These are phyloP conservation scores for Drosophila emarginata DNA, from an alignment of 2,888 invertebrate genomes.

Conservation along the genomic window DNA sequence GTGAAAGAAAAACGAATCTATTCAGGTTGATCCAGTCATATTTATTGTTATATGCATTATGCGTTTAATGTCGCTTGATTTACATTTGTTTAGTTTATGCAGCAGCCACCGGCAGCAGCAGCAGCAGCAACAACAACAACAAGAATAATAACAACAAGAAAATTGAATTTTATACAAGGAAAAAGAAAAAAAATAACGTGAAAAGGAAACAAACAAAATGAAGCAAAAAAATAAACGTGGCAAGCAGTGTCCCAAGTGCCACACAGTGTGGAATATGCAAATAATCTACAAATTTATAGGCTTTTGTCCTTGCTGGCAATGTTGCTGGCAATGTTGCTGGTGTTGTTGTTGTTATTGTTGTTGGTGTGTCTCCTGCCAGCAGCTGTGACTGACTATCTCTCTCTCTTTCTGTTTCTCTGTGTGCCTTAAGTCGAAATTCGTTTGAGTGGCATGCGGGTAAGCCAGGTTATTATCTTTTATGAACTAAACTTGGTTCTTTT, in stretches of 20 bases:
- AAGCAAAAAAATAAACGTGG: constrained; percentile 22
- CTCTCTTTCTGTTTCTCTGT: neutral
- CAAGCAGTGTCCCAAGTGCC: constrained; percentile 34
- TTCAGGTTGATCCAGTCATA: constrained; percentile 43
- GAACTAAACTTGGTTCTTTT: constrained; percentile 58
- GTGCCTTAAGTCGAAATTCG: constrained; percentile 42
- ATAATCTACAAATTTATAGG: constrained; percentile 81
- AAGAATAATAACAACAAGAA: constrained; percentile 27
- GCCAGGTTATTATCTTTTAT: constrained; percentile 76
- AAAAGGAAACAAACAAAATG: constrained; percentile 10
- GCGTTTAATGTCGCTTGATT: constrained; percentile 72
- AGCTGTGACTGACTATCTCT: constrained; percentile 33
- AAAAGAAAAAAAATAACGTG: constrained; percentile 8
- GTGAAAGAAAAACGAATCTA: constrained; percentile 1
- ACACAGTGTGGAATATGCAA: constrained; percentile 74
- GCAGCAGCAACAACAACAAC: constrained; percentile 14
- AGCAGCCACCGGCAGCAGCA: neutral
- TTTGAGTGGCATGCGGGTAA: constrained; percentile 62
- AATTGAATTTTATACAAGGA: constrained; percentile 59
- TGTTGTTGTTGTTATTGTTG: neutral
- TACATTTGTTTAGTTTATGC: constrained; percentile 60
- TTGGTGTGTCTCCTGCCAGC: constrained; percentile 24
- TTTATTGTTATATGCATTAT: constrained; percentile 63
- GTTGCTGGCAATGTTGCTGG: too few relatives aligned
- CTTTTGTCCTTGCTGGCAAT: constrained; percentile 41